Percentiles rank a stretch among this genome's conserved stretches.
phyloP scores from a whole-genome alignment of 2,888 invertebrate species.

The Hyposoter dolosus region DNA sequence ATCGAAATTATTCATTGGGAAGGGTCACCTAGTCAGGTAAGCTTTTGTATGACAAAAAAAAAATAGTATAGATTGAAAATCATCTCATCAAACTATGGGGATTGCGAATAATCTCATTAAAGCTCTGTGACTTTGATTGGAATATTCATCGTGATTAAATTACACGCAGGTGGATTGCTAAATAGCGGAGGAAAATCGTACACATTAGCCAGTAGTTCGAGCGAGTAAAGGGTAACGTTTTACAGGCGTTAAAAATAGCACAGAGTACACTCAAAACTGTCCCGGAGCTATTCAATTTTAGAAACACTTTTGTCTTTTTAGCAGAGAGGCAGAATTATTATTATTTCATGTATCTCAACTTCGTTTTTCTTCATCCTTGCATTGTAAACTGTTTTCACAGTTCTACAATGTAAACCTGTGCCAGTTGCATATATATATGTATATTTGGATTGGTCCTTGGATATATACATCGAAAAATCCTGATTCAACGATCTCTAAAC shows the following conservation, averaged over 20 bases:
- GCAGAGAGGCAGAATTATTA: neutral
- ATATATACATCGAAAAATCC: neutral
- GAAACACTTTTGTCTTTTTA: neutral
- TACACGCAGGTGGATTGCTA: neutral
- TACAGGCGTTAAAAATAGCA: conserved; percentile 28
- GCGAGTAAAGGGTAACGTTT: conserved; percentile 6
- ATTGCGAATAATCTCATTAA: neutral
- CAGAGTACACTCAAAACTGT: neutral
- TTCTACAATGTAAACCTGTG: conserved; percentile 7
- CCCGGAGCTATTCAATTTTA: neutral
- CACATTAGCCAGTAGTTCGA: conserved; percentile 6
- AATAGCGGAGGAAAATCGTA: conserved; percentile 27
- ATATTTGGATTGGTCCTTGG: conserved; percentile 14
- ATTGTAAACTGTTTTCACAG: neutral
- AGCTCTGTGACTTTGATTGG: conserved; percentile 2
- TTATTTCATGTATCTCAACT: neutral
- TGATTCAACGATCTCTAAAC: neutral
- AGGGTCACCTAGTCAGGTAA: neutral
- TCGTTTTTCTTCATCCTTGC: neutral
- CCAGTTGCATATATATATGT: conserved; percentile 2
- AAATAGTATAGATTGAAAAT: neutral
- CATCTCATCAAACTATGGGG: neutral
- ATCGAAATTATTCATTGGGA: neutral
- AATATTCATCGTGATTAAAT: neutral
- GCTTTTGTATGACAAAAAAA: neutral